Evolutionary conservation across 2,888 invertebrate species (phyloP), one percentile per base, ranked within the genome.

Genomic region (Acanthosepion lycidas): DNA sequence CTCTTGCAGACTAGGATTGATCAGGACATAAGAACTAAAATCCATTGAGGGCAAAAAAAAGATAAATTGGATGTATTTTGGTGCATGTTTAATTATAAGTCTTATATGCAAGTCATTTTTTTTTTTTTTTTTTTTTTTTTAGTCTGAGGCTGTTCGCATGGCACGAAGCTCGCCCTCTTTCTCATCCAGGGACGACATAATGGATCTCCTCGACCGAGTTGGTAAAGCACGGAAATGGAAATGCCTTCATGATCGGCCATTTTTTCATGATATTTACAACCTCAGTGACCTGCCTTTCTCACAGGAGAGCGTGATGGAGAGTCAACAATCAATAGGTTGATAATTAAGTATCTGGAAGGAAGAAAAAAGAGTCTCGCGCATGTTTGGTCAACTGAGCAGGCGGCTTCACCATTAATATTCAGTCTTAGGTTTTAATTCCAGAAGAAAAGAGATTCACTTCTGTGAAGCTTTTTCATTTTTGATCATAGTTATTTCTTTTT

Each of bases 111-210:
- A 6, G 18, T 48, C 2, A 91, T 20, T 48, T 48, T 91, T 91
- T 91, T 23, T 94, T 92, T 15, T 48, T 92, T 15, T 48, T 53
- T n/a, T n/a, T 33, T 15, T 94, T 55, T 92, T 94, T 53, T 95
- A 97, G 97, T 96, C 96, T 93, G 97, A 97, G 95, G 97, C 97
- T 23, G 96, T 96, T 2, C 95, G 97, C 91, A 97, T 97, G 96
- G 95, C 96, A 15, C 95, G 96, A 91, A 96, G 96, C 95, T 95
- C 96, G 92, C 96, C 96, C 6, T 95, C 95, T 18, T 95, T 96
- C 42, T 95, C 96, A 33, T 95, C 95, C 15, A 93, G 53, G 6
- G 96, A 96, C 42, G 97, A 97, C 53, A 95, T 97, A 94, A 92
- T 95, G 20, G 96, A 96, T 26, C 93, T 97, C n/a, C 55, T 96